phyloP scores from a whole-genome alignment of 2,113 vertebrate genomes.

The Naja naja region DNA sequence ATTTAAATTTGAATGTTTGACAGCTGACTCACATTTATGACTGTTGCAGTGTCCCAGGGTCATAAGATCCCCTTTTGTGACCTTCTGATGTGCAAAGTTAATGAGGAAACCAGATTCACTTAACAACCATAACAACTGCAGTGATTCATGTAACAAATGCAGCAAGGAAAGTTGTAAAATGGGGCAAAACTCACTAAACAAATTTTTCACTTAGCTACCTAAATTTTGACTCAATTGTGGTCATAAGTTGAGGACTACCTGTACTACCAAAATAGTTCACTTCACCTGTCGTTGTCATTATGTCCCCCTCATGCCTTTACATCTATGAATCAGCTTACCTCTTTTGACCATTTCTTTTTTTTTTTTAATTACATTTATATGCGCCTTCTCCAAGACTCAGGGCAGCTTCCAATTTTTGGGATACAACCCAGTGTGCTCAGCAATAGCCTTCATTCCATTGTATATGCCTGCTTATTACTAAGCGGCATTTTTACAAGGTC shows the following conservation, averaged over 20 bases:
- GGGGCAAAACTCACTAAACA: background rate
- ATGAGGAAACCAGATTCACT: background rate
- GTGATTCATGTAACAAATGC: background rate
- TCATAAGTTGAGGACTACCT: background rate
- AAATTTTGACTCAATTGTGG: background rate
- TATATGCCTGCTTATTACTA: too few species aligned
- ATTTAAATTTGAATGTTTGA: too few species aligned
- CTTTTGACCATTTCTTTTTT: background rate
- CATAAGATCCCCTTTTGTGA: too few species aligned
- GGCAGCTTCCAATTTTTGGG: too few species aligned
- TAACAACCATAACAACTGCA: background rate
- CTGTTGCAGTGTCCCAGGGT: too few species aligned
- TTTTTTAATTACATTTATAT: too few species aligned
- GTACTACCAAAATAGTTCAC: background rate
- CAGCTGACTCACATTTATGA: too few species aligned
- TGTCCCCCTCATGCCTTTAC: background rate
- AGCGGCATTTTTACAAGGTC: too few species aligned
- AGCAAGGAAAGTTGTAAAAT: background rate
- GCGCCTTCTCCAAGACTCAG: too few species aligned
- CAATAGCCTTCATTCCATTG: too few species aligned
- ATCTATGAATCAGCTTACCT: background rate
- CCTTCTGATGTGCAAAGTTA: background rate
- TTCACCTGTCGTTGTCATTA: background rate
- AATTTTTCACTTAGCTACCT: background rate
- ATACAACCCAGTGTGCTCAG: too few species aligned